phyloP scores from a whole-genome alignment of 2,888 invertebrate species.

The Lepidochrysops patricia region DNA sequence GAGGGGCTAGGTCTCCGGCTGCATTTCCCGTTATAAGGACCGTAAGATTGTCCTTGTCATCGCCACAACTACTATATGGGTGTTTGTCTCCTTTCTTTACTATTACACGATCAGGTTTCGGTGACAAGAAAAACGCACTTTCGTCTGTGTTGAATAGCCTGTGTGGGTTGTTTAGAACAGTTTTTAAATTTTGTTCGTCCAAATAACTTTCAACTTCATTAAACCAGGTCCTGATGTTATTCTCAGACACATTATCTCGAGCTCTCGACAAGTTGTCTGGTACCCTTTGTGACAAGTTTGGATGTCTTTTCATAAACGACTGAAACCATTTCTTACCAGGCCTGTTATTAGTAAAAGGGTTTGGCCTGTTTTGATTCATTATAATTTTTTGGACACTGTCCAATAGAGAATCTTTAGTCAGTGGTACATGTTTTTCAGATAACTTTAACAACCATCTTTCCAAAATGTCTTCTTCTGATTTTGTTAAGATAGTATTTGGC shows the following conservation, averaged over 20 bases:
- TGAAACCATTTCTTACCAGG: constrained; percentile 24
- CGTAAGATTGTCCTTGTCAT: constrained; percentile 20
- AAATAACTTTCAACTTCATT: constrained; percentile 23
- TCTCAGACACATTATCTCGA: constrained; percentile 22
- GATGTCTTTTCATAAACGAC: constrained; percentile 21
- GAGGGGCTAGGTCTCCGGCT: constrained; percentile 20
- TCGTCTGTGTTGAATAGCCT: constrained; percentile 24
- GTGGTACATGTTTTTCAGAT: constrained; percentile 20
- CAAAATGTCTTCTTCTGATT: constrained; percentile 20
- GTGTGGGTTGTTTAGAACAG: constrained; percentile 21
- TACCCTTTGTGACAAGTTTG: constrained; percentile 5
- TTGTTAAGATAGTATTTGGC: constrained; percentile 15
- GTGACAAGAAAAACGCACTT: constrained; percentile 28
- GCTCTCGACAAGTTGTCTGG: constrained; percentile 23
- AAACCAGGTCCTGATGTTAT: constrained; percentile 24
- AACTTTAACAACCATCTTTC: constrained; percentile 23
- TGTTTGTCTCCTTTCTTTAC: constrained; percentile 28
- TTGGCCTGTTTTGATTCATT: constrained; percentile 21
- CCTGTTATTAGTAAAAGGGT: constrained; percentile 24
- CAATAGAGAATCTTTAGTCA: constrained; percentile 22
- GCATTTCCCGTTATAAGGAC: constrained; percentile 21
- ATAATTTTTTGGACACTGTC: constrained; percentile 28
- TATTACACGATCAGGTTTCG: constrained; percentile 37
- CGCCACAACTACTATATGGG: constrained; percentile 9
- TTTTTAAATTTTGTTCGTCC: constrained; percentile 21